These are phyloP conservation scores for Molossus molossus DNA, from an alignment of 2,797 vertebrate genomes.

Conservation along the genomic window DNA sequence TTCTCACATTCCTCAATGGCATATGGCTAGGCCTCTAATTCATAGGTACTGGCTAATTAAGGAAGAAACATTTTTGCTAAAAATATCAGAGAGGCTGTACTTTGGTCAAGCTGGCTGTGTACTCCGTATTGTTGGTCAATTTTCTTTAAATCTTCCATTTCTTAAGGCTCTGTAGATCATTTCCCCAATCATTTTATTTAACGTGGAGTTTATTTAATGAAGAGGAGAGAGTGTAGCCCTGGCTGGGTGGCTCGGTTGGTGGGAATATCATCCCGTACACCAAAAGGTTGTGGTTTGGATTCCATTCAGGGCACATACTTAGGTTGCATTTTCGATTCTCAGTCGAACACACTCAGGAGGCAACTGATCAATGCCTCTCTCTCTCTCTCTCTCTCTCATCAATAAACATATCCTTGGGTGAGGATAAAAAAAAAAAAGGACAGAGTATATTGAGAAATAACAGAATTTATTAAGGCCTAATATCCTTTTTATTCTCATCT, in stretches of 20 bases:
- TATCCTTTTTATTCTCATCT: conserved; percentile 10
- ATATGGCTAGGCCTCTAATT: conserved; percentile 33
- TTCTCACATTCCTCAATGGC: conserved; percentile 45
- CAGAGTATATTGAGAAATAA: conserved; percentile 14
- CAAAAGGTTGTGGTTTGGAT: neutral
- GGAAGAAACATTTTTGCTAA: conserved; percentile 65
- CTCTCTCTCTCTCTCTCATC: neutral
- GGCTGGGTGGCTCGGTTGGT: neutral
- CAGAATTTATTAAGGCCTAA: conserved; percentile 40
- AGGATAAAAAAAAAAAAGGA: neutral
- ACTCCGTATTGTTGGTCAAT: neutral
- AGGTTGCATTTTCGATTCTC: neutral
- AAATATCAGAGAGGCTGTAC: conserved; percentile 58
- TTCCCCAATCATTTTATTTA: conserved; percentile 40
- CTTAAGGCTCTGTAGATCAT: neutral
- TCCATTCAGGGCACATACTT: neutral
- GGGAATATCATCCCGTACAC: neutral
- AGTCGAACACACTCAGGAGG: neutral
- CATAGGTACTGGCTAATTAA: conserved; percentile 60
- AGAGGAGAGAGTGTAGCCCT: neutral
- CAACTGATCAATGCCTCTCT: neutral
- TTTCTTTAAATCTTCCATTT: conserved; percentile 59
- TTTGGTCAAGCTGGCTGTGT: neutral
- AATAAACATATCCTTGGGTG: neutral
- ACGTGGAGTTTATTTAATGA: conserved; percentile 31